A percentile compares a stretch with the other conserved stretches of the same genome.
Conservation (phyloP, 1,140 invertebrate species). For the Brachionus manjavacas region DNA sequence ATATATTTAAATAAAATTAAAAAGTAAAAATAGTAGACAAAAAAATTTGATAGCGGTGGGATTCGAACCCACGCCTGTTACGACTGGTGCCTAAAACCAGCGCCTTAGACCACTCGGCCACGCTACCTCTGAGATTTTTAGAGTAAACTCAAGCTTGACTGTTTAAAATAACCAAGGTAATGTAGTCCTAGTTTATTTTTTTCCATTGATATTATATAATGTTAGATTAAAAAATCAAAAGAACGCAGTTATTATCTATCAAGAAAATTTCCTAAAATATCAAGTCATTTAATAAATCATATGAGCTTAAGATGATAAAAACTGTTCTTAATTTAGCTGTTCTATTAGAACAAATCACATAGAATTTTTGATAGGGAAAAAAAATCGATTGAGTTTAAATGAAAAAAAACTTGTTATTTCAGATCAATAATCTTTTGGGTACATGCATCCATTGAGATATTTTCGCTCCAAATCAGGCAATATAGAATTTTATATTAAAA, state of each 20-base stretch:
- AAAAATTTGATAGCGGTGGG: slow-evolving; percentile 81
- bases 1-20: neutral
- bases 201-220: neutral
- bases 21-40: neutral
- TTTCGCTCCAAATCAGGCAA: neutral
- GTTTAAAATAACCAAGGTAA: too few species aligned
- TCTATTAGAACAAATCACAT: neutral
- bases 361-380: neutral
- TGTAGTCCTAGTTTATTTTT: too few species aligned
- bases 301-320: neutral
- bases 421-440: neutral
- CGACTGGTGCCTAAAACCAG: slow-evolving; percentile 98
- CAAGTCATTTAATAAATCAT: neutral
- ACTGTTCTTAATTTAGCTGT: neutral
- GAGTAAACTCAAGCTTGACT: too few species aligned
- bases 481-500: neutral
- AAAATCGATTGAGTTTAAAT: neutral
- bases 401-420: neutral
- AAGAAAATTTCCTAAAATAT: neutral
- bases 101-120: slow-evolving; percentile 98
- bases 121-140: slow-evolving; percentile 65
- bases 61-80: slow-evolving; percentile 97
- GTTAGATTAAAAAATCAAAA: neutral
- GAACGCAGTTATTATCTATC: neutral
- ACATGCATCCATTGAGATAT: neutral